Conservation (phyloP, 2,113 vertebrate genomes). For the Chionomys nivalis region DNA sequence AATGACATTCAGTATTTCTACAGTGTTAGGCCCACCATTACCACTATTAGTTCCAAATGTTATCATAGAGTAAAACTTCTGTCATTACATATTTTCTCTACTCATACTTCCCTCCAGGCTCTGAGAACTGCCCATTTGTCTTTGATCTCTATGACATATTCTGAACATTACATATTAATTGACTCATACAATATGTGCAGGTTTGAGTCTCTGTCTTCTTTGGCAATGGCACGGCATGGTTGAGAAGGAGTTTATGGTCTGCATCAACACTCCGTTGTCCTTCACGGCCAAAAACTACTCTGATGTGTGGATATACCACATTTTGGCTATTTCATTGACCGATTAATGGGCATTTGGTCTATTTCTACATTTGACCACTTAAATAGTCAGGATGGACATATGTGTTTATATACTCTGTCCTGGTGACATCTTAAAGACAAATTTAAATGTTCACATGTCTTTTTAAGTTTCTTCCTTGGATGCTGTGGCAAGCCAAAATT, state of each 20-base stretch:
- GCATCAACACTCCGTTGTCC: background rate
- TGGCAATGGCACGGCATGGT: background rate
- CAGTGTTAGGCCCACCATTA: background rate
- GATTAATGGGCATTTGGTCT: background rate
- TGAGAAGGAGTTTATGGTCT: background rate
- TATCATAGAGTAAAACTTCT: background rate
- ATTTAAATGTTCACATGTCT: background rate
- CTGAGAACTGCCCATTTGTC: background rate
- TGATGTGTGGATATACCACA: background rate
- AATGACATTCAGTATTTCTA: background rate
- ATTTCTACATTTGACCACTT: background rate
- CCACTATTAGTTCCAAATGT: background rate
- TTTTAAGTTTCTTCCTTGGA: background rate
- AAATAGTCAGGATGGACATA: background rate
- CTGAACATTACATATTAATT: background rate
- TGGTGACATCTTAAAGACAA: background rate
- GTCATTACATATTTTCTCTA: background rate
- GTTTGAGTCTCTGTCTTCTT: background rate
- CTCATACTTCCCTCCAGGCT: background rate
- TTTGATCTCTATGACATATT: background rate
- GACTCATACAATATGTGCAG: background rate
- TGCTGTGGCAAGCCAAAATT: background rate
- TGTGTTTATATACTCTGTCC: background rate
- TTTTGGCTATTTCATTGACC: background rate
- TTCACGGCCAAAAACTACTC: background rate